Evolutionary conservation across 2,797 vertebrate genomes (phyloP).

Genomic region (Diplodus sargus): DNA sequence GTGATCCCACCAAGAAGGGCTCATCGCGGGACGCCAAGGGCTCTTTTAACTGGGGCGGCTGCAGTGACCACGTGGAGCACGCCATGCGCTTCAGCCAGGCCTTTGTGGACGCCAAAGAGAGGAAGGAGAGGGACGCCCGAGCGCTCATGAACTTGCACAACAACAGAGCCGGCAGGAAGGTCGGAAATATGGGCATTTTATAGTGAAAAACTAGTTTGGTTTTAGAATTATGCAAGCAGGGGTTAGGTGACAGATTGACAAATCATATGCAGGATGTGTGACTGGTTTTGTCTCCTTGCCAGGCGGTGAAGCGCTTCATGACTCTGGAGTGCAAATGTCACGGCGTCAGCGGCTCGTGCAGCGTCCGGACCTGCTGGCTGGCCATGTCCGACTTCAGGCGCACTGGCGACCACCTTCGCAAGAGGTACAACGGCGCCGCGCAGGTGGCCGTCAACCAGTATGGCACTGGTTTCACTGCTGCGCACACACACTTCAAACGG

Average conservation of each 20-base stretch:
- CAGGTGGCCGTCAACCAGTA: slow-evolving; percentile 97
- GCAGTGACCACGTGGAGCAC: slow-evolving; percentile 96
- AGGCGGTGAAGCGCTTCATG: slow-evolving; percentile 97
- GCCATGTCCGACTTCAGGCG: slow-evolving; percentile 95
- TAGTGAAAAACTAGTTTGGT: background rate
- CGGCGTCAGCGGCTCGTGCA: slow-evolving; percentile 95
- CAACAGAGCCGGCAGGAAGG: slow-evolving; percentile 95
- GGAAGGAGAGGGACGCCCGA: slow-evolving; percentile 91
- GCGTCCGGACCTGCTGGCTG: slow-evolving; percentile 94
- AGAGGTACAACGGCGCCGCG: slow-evolving; percentile 92
- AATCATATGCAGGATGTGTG: too few relatives aligned
- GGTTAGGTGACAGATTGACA: too few relatives aligned
- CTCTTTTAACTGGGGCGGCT: slow-evolving; percentile 95
- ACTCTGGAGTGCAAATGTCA: slow-evolving; percentile 97
- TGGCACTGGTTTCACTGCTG: slow-evolving; percentile 92
- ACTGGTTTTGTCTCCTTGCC: slow-evolving; percentile 5
- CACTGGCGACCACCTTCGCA: slow-evolving; percentile 93
- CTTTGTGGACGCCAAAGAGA: slow-evolving; percentile 94
- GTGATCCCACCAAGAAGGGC: slow-evolving; percentile 93
- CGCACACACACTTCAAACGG: slow-evolving; percentile 90
- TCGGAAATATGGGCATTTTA: slow-evolving; percentile 58
- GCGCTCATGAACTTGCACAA: slow-evolving; percentile 97
- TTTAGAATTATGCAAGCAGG: too few relatives aligned
- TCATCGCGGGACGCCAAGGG: slow-evolving; percentile 89
- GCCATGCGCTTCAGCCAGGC: slow-evolving; percentile 92